phyloP scores from a whole-genome alignment of 1,140 invertebrate species.

The honey bee (Apis mellifera) region DNA sequence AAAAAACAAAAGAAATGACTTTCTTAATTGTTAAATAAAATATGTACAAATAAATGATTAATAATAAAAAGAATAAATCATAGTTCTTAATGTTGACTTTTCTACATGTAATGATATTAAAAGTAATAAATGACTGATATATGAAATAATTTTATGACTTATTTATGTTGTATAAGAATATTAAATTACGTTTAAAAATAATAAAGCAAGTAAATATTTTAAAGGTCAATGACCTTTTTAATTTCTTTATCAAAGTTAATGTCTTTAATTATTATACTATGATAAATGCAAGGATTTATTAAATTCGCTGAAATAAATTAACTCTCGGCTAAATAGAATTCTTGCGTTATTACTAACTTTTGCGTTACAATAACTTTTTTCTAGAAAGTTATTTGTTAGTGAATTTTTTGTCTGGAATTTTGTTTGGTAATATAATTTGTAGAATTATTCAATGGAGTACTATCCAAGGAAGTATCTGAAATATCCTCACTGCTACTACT shows the following conservation, averaged over 20 bases:
- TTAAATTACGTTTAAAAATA: conserved; percentile 34
- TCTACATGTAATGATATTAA: conserved; percentile 26
- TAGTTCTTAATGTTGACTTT: conserved; percentile 31
- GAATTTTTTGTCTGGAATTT: conserved; percentile 71
- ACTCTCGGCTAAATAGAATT: conserved; percentile 45
- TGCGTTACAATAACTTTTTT: conserved; percentile 27
- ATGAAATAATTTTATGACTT: conserved; percentile 19
- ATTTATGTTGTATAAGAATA: conserved; percentile 16
- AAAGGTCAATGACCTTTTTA: conserved; percentile 2
- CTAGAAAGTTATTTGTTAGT: conserved; percentile 59
- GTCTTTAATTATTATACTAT: conserved; percentile 38
- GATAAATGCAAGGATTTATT: conserved; percentile 27
- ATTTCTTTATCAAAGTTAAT: conserved; percentile 38
- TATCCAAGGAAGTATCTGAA: conserved; percentile 77
- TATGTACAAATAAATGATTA: conserved; percentile 37
- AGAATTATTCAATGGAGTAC: conserved; percentile 69
- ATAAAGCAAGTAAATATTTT: conserved; percentile 24
- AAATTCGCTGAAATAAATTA: conserved; percentile 52
- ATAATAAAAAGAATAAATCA: conserved; percentile 28
- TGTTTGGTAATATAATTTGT: conserved; percentile 72
- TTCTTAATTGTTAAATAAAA: conserved; percentile 48
- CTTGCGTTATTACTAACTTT: conserved; percentile 35
- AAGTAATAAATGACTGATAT: conserved; percentile 22
- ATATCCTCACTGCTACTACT: conserved; percentile 82
- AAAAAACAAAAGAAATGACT: conserved; percentile 33